These are phyloP conservation scores for Panagrolaimus sp. DNA, from an alignment of 1,140 invertebrate genomes.

Conservation along the genomic window DNA sequence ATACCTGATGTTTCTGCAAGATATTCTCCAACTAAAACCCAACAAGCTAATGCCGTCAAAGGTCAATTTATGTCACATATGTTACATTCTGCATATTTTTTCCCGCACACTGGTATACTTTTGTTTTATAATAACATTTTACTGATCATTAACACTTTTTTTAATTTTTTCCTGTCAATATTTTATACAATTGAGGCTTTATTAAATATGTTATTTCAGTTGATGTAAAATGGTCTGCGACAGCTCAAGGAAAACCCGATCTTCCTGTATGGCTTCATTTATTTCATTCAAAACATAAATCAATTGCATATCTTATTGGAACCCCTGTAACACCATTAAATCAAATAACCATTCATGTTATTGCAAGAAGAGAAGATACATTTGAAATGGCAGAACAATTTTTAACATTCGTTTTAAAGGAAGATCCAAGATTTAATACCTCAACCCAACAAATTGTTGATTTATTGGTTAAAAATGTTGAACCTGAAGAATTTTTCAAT, in stretches of 20 bases:
- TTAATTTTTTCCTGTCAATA: neutral
- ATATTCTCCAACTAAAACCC: neutral
- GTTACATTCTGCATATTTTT: slow-evolving; percentile 54
- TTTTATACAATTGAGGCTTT: no score
- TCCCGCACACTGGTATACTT: slow-evolving; percentile 49
- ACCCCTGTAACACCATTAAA: slow-evolving; percentile 50
- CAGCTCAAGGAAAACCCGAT: slow-evolving; percentile 50
- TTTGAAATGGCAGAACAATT: slow-evolving; percentile 49
- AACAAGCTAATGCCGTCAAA: slow-evolving; percentile 26
- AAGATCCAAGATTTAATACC: slow-evolving; percentile 47
- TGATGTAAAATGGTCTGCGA: slow-evolving; percentile 58
- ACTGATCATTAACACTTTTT: neutral
- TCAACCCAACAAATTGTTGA: slow-evolving; percentile 50
- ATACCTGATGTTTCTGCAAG: neutral
- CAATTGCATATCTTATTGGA: slow-evolving; percentile 53
- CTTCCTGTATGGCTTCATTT: slow-evolving; percentile 54
- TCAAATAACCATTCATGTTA: slow-evolving; percentile 52
- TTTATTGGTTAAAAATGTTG: slow-evolving; percentile 48
- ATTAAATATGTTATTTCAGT: no score
- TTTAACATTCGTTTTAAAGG: slow-evolving; percentile 44
- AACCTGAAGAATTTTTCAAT: slow-evolving; percentile 51
- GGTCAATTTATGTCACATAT: slow-evolving; percentile 52
- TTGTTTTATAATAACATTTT: slow-evolving; percentile 18
- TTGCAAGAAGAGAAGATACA: slow-evolving; percentile 48
- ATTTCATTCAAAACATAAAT: slow-evolving; percentile 44